Percentiles rank a stretch among this genome's conserved stretches.
phyloP scores from a whole-genome alignment of 2,888 invertebrate species.

The Epirrita christyi region DNA sequence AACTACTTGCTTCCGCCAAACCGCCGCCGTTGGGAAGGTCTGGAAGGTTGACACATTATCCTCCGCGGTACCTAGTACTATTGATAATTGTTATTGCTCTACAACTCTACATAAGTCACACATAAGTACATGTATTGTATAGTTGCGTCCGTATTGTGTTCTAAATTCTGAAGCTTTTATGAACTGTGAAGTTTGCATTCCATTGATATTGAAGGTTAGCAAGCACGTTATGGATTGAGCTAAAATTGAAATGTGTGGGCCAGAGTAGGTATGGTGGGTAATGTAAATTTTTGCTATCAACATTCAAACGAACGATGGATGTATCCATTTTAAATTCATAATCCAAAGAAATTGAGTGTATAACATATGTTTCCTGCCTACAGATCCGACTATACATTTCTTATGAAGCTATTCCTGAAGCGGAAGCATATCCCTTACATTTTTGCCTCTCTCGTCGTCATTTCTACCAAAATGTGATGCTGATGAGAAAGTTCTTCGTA shows the following conservation, averaged over 20 bases:
- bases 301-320: conserved; percentile 28
- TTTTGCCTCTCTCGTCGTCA: conserved; percentile 50
- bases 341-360: conserved; percentile 35
- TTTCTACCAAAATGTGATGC: conserved; percentile 11
- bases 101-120: neutral
- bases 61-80: conserved; percentile 3
- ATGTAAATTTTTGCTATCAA: conserved; percentile 36
- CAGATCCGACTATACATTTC: conserved; percentile 48
- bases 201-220: conserved; percentile 34
- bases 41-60: conserved; percentile 54
- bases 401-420: conserved; percentile 55
- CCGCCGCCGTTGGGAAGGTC: conserved; percentile 51
- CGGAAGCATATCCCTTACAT: conserved; percentile 52
- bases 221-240: conserved; percentile 31
- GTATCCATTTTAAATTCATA: conserved; percentile 35
- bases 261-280: conserved; percentile 36
- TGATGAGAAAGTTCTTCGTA: conserved; percentile 5
- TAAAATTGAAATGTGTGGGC: conserved; percentile 37
- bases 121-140: neutral
- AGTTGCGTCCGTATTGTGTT: conserved; percentile 19
- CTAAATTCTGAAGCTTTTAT: conserved; percentile 32
- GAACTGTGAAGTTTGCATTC: conserved; percentile 30
- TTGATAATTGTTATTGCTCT: conserved; percentile 8
- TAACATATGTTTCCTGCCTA: conserved; percentile 43
- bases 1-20: conserved; percentile 78